phyloP scores from a whole-genome alignment of 2,797 vertebrate genomes.

The Sebastes steindachneri region DNA sequence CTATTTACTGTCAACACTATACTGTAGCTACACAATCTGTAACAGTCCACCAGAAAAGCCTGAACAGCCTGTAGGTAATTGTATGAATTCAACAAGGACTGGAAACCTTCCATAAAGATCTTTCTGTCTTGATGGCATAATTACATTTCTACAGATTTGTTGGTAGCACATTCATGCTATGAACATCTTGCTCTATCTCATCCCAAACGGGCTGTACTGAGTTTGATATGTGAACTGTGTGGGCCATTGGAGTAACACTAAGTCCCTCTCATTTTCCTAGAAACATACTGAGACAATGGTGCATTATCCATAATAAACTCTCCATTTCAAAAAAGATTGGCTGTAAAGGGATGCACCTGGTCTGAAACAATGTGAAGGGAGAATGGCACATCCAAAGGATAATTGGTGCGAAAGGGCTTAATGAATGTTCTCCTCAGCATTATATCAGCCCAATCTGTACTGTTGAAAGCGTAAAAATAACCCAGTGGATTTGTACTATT shows the following conservation, averaged over 20 bases:
- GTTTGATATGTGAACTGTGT: background rate
- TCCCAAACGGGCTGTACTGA: background rate
- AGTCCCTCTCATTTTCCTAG: background rate
- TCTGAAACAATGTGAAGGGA: conserved; percentile 8
- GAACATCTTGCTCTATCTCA: background rate
- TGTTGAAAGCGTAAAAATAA: conserved; percentile 10
- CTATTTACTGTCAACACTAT: background rate
- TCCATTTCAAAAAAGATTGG: conserved; percentile 18
- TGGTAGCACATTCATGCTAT: background rate
- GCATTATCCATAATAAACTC: conserved; percentile 10
- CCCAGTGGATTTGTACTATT: conserved; percentile 3
- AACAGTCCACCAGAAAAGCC: background rate
- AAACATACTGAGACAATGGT: conserved; percentile 22
- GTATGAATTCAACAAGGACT: background rate
- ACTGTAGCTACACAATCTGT: background rate
- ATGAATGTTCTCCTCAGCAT: conserved; percentile 21
- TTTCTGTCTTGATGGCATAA: background rate
- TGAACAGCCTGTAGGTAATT: background rate
- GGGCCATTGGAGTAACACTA: background rate
- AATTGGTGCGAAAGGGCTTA: conserved; percentile 34
- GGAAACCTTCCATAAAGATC: background rate
- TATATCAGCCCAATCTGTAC: conserved; percentile 2
- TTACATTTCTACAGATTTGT: background rate
- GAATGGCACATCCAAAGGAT: conserved; percentile 4
- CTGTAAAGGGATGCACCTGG: conserved; percentile 29